These are phyloP conservation scores for Betta splendens DNA, from an alignment of 2,797 vertebrate species.

Conservation along the genomic window DNA sequence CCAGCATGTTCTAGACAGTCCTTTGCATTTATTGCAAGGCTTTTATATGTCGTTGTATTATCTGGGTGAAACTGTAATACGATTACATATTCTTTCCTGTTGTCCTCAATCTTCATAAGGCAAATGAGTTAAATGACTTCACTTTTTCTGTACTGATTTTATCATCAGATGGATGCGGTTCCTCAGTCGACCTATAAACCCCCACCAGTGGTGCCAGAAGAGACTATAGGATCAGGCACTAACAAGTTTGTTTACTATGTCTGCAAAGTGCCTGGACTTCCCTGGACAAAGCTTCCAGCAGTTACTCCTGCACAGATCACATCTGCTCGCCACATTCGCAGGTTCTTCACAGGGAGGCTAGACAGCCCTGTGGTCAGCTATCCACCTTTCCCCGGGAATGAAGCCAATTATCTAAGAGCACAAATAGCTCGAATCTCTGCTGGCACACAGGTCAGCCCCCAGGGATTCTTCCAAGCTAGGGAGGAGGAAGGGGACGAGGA, in stretches of 20 bases:
- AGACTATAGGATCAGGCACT: conserved; percentile 83
- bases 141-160: conserved; percentile 1
- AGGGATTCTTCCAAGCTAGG: conserved; percentile 87
- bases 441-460: conserved; percentile 90
- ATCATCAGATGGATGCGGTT: conserved; percentile 59
- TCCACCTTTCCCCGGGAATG: conserved; percentile 93
- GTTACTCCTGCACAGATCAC: conserved; percentile 91
- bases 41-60: no score
- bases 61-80: no score
- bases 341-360: conserved; percentile 89
- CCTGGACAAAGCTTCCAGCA: conserved; percentile 88
- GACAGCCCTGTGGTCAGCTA: conserved; percentile 86
- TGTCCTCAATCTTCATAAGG: background rate
- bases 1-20: no score
- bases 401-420: conserved; percentile 90
- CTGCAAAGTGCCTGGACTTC: conserved; percentile 88
- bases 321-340: conserved; percentile 87
- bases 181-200: conserved; percentile 83
- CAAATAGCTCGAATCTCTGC: conserved; percentile 96
- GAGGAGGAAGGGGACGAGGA: conserved; percentile 92
- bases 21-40: no score
- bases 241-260: conserved; percentile 94
- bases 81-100: no score
- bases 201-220: conserved; percentile 82
- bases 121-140: background rate